phyloP scores from a whole-genome alignment of 2,888 invertebrate species.

The Anthophora plumipes region DNA sequence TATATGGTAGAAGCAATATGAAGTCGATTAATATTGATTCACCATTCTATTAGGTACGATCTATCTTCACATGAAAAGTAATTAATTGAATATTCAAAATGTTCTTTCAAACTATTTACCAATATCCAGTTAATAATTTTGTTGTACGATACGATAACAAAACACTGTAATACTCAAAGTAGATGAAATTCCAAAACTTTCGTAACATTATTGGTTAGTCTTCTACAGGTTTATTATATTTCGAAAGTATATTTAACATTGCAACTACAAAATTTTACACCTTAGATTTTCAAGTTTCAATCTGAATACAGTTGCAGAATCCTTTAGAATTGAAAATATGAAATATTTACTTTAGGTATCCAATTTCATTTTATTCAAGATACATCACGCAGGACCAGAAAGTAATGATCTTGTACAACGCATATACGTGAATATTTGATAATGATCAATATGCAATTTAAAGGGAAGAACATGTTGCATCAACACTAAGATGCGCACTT shows the following conservation, averaged over 20 bases:
- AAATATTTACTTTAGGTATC: neutral
- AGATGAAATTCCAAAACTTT: neutral
- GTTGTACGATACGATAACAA: neutral
- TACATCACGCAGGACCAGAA: slow-evolving; percentile 44
- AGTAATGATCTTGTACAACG: slow-evolving; percentile 43
- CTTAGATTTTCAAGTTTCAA: neutral
- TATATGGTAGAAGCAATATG: neutral
- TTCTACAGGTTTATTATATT: too few relatives aligned
- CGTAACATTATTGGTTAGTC: neutral
- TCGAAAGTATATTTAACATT: too few relatives aligned
- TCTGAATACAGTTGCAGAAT: too few relatives aligned
- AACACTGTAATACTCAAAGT: neutral
- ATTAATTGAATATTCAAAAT: neutral
- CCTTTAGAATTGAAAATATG: neutral
- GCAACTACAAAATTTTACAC: neutral
- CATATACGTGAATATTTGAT: slow-evolving; percentile 17
- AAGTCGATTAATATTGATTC: neutral
- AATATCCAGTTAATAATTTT: neutral
- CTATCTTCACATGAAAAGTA: neutral
- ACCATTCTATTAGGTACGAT: neutral
- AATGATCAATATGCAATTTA: slow-evolving; percentile 29
- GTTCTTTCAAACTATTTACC: neutral
- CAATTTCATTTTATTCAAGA: slow-evolving; percentile 4
- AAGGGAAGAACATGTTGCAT: slow-evolving; percentile 43
- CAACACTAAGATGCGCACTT: slow-evolving; percentile 12